Conservation (phyloP, 2,797 vertebrate genomes). For the Aplochiton taeniatus region DNA sequence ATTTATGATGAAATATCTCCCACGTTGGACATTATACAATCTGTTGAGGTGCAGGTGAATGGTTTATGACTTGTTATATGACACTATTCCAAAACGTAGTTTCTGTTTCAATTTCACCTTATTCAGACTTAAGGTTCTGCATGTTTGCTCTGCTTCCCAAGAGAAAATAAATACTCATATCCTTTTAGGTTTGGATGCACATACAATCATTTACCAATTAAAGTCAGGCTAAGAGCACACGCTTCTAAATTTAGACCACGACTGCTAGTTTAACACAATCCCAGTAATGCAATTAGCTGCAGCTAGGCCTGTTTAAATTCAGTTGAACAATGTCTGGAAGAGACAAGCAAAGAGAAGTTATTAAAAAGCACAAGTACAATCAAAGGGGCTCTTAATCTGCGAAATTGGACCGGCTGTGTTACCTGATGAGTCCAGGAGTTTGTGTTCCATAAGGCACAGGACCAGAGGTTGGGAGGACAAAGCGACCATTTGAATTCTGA, state of each 20-base stretch:
- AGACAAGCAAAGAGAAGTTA: neutral
- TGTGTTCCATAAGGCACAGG: conserved; percentile 91
- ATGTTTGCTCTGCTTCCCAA: conserved; percentile 7
- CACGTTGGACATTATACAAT: too few relatives aligned
- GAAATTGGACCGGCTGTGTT: neutral
- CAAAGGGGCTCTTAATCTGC: neutral
- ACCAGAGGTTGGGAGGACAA: conserved; percentile 90
- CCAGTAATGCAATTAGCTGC: conserved; percentile 66
- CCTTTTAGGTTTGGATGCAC: conserved; percentile 4
- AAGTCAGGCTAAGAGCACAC: conserved; percentile 28
- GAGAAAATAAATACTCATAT: conserved; percentile 1
- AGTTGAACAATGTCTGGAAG: conserved; percentile 19
- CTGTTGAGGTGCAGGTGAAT: too few relatives aligned
- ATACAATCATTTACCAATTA: conserved; percentile 24
- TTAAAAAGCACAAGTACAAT: neutral
- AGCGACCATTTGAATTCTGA: conserved; percentile 95
- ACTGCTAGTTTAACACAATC: conserved; percentile 41
- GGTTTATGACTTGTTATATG: too few relatives aligned
- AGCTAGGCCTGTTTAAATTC: conserved; percentile 35
- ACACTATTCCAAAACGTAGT: too few relatives aligned
- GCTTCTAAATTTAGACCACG: conserved; percentile 58
- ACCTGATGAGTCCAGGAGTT: conserved; percentile 93
- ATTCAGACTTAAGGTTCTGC: neutral
- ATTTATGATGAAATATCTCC: too few relatives aligned
- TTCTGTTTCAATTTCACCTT: neutral